phyloP scores from a whole-genome alignment of 2,888 invertebrate species.

The Agriopis aurantiaria region DNA sequence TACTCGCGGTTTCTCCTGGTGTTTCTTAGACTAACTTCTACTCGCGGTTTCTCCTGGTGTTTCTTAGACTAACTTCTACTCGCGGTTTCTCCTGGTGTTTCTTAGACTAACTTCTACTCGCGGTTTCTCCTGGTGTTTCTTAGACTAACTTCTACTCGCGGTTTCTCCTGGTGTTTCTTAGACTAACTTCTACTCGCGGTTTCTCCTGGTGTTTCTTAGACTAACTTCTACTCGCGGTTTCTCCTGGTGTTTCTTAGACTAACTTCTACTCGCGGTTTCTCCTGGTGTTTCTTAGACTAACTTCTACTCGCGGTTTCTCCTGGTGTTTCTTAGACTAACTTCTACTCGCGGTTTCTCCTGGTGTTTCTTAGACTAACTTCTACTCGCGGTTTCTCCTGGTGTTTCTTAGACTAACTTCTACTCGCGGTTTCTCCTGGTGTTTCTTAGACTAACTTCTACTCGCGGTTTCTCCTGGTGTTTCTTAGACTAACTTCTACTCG shows the following conservation, averaged over 20 bases:
- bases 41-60: no score
- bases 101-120: not conserved
- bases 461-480: no score
- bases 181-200: not conserved
- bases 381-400: not conserved
- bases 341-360: not conserved
- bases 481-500: not conserved
- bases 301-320: not conserved
- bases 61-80: constrained; percentile 1
- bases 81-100: no score
- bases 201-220: no score
- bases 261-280: not conserved
- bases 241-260: no score
- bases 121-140: no score
- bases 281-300: no score
- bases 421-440: no score
- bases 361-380: constrained; percentile 4
- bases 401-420: constrained; percentile 2
- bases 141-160: not conserved
- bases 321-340: constrained; percentile 7
- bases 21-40: constrained; percentile 2
- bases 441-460: constrained; percentile 1
- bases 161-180: no score
- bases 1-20: not conserved
- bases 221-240: not conserved